phyloP scores from a whole-genome alignment of 2,888 invertebrate genomes.

The Cheilosia urbana region DNA sequence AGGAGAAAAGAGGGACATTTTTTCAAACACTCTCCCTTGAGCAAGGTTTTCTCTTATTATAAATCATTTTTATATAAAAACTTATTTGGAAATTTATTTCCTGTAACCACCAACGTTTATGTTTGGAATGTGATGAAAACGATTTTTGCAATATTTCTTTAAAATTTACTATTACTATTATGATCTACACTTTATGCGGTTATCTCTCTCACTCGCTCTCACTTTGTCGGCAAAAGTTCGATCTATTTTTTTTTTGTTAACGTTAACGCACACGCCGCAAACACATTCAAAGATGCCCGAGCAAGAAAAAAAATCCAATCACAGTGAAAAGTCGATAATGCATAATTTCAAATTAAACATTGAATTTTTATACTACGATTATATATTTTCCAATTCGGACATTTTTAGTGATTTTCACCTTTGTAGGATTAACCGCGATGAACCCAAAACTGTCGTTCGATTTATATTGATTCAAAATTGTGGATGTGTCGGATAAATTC shows the following conservation, averaged over 20 bases:
- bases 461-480: conserved; percentile 73
- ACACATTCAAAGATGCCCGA: conserved; percentile 26
- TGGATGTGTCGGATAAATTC: conserved; percentile 66
- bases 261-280: conserved; percentile 55
- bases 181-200: neutral
- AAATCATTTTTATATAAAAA: conserved; percentile 48
- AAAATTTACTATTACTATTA: neutral
- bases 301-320: conserved; percentile 32
- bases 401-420: conserved; percentile 22
- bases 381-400: neutral
- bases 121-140: conserved; percentile 2
- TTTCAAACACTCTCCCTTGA: conserved; percentile 49
- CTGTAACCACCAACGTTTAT: conserved; percentile 6
- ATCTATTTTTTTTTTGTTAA: conserved; percentile 33
- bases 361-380: neutral
- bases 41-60: conserved; percentile 38
- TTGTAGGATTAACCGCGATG: conserved; percentile 68
- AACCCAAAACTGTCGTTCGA: conserved; percentile 73
- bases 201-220: conserved; percentile 7
- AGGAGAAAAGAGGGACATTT: conserved; percentile 53
- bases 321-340: conserved; percentile 22
- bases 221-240: conserved; percentile 44
- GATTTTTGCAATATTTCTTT: neutral
- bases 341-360: conserved; percentile 15
- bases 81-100: conserved; percentile 63